Conservation (phyloP, 2,797 vertebrate genomes). For the Malurus leucopterus region DNA sequence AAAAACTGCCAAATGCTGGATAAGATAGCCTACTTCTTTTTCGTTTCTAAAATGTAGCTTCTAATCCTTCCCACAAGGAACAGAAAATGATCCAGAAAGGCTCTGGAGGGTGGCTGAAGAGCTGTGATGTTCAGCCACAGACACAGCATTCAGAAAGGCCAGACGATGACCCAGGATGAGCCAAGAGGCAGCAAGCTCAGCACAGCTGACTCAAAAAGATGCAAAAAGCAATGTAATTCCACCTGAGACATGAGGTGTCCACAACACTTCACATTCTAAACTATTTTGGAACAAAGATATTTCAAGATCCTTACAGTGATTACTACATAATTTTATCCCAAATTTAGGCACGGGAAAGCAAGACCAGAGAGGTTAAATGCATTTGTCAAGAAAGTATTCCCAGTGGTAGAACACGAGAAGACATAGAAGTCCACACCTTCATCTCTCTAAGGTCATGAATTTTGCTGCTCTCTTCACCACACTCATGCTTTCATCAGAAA, state of each 20-base stretch:
- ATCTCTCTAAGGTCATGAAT: not conserved
- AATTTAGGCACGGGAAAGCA: not conserved
- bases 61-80: not conserved
- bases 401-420: not conserved
- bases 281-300: not conserved
- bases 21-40: not conserved
- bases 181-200: not conserved
- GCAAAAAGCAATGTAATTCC: rapidly evolving
- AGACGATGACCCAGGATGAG: not conserved
- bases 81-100: not conserved
- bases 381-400: not conserved
- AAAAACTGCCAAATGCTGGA: not conserved
- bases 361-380: not conserved
- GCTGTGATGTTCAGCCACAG: not conserved
- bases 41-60: not conserved
- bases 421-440: not conserved
- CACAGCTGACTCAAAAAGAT: not conserved
- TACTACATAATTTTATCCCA: not conserved
- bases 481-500: not conserved
- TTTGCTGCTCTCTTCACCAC: not conserved
- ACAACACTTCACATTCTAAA: not conserved
- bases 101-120: not conserved
- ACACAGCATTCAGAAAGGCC: not conserved
- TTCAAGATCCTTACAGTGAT: not conserved
- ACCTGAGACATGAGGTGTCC: not conserved